Evolutionary conservation across 2,888 invertebrate species (phyloP).

Genomic region (Gari tellinella): DNA sequence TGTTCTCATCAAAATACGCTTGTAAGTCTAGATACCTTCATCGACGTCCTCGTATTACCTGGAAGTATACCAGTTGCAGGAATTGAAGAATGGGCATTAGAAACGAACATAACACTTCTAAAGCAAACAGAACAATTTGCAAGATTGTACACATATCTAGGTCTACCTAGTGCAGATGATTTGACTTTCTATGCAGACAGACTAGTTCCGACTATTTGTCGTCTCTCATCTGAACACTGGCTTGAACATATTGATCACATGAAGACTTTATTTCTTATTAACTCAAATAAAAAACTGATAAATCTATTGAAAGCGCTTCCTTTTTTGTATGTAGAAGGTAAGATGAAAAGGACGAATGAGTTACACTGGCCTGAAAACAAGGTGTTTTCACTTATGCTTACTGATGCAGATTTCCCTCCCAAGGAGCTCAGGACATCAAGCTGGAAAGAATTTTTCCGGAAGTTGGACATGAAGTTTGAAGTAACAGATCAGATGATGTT

Average conservation of each 20-base stretch:
- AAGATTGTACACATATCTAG: slow-evolving; percentile 6
- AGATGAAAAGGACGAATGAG: neutral
- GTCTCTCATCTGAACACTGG: slow-evolving; percentile 2
- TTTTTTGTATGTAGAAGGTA: slow-evolving; percentile 4
- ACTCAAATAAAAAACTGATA: too few relatives aligned
- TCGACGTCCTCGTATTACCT: slow-evolving; percentile 7
- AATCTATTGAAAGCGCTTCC: too few relatives aligned
- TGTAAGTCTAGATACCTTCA: neutral
- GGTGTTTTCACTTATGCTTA: slow-evolving; percentile 3
- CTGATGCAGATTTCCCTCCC: slow-evolving; percentile 10
- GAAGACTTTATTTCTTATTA: neutral
- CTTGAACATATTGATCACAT: slow-evolving; percentile 8
- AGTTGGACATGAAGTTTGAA: slow-evolving; percentile 18
- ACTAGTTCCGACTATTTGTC: neutral
- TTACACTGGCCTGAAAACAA: neutral
- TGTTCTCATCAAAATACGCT: slow-evolving; percentile 2
- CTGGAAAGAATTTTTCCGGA: slow-evolving; percentile 23
- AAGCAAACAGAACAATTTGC: neutral
- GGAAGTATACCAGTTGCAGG: slow-evolving; percentile 3
- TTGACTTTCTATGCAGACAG: neutral
- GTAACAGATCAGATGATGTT: slow-evolving; percentile 24
- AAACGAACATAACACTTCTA: neutral
- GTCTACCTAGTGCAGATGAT: neutral
- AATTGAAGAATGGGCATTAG: neutral
- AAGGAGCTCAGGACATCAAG: neutral